Conservation (phyloP, 2,888 invertebrate genomes). For the Notodonta ziczac region DNA sequence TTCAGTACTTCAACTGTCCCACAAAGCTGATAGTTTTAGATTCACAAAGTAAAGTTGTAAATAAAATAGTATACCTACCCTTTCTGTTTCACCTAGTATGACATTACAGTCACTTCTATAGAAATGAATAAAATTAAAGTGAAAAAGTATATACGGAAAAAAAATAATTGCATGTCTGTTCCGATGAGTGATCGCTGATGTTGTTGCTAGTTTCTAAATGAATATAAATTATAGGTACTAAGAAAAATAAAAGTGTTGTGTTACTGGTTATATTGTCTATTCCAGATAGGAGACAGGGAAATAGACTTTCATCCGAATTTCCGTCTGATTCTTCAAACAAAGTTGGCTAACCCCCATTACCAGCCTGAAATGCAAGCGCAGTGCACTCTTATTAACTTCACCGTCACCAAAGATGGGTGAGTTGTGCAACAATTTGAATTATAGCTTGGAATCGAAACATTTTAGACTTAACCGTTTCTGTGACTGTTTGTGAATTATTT, state of each 20-base stretch:
- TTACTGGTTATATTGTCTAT: slow-evolving; percentile 48
- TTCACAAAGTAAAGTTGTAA: too few relatives aligned
- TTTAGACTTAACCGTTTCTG: too few relatives aligned
- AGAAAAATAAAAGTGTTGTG: neutral
- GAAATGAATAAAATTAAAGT: too few relatives aligned
- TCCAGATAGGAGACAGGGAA: slow-evolving; percentile 96
- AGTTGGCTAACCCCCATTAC: slow-evolving; percentile 97
- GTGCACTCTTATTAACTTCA: slow-evolving; percentile 97
- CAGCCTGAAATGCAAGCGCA: slow-evolving; percentile 99
- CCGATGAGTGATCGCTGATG: too few relatives aligned
- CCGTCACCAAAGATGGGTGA: slow-evolving; percentile 94
- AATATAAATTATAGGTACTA: neutral
- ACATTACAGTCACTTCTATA: too few relatives aligned
- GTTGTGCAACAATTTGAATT: slow-evolving; percentile 10
- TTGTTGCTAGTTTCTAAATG: too few relatives aligned
- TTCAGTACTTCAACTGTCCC: too few relatives aligned
- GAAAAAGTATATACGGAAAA: neutral
- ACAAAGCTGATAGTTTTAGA: too few relatives aligned
- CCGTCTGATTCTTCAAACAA: slow-evolving; percentile 94
- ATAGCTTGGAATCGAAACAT: too few relatives aligned
- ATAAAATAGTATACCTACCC: too few relatives aligned
- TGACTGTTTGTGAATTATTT: neutral
- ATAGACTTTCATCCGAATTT: slow-evolving; percentile 94
- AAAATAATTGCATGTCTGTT: neutral
- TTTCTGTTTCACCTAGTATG: too few relatives aligned